Conservation (phyloP, 2,888 invertebrate genomes). For the Perdita meconis region DNA sequence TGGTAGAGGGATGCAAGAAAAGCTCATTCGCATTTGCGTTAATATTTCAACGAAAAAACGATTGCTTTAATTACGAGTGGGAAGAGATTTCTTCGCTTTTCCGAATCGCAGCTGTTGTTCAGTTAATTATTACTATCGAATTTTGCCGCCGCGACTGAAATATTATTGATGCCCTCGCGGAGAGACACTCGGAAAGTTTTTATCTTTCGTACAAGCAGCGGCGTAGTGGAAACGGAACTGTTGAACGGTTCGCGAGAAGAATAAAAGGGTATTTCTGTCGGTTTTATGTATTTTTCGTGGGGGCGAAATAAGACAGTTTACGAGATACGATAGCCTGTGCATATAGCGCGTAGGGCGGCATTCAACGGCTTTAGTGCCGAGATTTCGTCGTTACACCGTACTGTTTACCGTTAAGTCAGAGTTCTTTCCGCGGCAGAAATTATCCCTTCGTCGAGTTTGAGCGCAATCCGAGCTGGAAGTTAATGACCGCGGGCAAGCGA, state of each 20-base stretch:
- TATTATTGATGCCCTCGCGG: slow-evolving; percentile 24
- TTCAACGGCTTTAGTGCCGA: slow-evolving; percentile 12
- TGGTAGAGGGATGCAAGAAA: not conserved
- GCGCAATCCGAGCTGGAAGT: slow-evolving; percentile 6
- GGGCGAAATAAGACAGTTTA: slow-evolving; percentile 47
- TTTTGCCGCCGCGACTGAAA: slow-evolving; percentile 18
- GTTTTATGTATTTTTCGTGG: slow-evolving; percentile 43
- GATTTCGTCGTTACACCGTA: slow-evolving; percentile 26
- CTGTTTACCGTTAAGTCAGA: slow-evolving; percentile 29
- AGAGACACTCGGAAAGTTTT: slow-evolving; percentile 44
- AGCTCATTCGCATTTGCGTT: no score
- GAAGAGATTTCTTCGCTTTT: no score
- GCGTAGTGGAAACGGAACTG: slow-evolving; percentile 8
- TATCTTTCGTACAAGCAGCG: slow-evolving; percentile 36
- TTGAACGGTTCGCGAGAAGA: slow-evolving; percentile 25
- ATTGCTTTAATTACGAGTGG: no score
- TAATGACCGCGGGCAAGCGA: slow-evolving; percentile 16
- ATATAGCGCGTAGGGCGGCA: slow-evolving; percentile 17
- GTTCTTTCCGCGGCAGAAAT: no score
- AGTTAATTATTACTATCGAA: slow-evolving; percentile 53
- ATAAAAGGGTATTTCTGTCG: slow-evolving; percentile 30
- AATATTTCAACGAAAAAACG: no score
- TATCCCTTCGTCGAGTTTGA: no score
- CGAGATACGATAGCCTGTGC: slow-evolving; percentile 47
- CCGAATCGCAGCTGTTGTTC: not conserved